Percentiles rank a stretch among this genome's conserved stretches.
phyloP scores from a whole-genome alignment of 2,797 vertebrate genomes.

The Gorsachius magnificus region DNA sequence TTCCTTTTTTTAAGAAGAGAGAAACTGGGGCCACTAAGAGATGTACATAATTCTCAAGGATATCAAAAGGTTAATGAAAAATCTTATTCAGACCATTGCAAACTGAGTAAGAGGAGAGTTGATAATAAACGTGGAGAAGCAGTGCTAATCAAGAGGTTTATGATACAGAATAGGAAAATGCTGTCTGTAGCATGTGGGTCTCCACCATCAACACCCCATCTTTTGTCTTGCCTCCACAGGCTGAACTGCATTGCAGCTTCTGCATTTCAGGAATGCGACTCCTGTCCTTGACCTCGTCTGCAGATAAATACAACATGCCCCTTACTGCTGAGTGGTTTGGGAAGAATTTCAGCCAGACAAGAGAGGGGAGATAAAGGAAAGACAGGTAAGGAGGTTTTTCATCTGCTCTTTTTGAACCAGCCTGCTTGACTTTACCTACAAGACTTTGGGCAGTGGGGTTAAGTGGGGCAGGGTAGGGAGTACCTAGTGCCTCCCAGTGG shows the following conservation, averaged over 20 bases:
- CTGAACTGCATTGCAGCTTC: background rate
- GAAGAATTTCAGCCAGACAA: background rate
- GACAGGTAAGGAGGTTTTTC: background rate
- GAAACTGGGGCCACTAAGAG: background rate
- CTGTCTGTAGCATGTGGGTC: background rate
- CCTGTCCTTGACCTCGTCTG: background rate
- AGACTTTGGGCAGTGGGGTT: background rate
- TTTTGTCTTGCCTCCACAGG: background rate
- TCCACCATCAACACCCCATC: background rate
- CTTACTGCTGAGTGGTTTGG: background rate
- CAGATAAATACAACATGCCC: background rate
- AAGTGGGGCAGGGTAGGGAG: background rate
- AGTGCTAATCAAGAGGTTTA: background rate
- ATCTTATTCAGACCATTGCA: background rate
- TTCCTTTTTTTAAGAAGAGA: background rate
- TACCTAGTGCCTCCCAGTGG: background rate
- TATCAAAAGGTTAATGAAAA: background rate
- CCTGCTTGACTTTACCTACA: background rate
- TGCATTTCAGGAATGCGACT: background rate
- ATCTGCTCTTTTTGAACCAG: background rate
- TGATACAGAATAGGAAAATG: background rate
- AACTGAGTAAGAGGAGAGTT: background rate
- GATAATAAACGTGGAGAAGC: background rate
- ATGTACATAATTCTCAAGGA: background rate
- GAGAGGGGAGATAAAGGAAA: background rate